phyloP scores from a whole-genome alignment of 2,113 vertebrate genomes.

The Ameiurus melas region DNA sequence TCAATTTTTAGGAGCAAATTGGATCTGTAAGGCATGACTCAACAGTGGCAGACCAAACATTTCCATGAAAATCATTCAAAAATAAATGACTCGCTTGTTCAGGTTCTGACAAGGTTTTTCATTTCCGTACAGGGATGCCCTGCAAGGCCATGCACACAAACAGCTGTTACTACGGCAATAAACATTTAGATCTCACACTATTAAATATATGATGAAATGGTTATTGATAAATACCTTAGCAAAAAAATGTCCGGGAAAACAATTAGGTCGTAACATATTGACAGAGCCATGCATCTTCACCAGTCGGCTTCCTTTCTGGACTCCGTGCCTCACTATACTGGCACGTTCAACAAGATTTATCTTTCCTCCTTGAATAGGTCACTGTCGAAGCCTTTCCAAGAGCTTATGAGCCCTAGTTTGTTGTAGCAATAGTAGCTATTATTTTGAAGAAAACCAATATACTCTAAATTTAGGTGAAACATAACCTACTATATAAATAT shows the following conservation, averaged over 20 bases:
- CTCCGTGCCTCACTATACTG: background rate
- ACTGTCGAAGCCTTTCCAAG: constrained; percentile 2
- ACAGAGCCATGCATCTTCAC: background rate
- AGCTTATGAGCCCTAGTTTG: background rate
- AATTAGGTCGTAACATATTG: background rate
- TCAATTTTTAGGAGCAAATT: constrained; percentile 3
- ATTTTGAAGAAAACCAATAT: background rate
- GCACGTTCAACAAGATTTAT: constrained; percentile 5
- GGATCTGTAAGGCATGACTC: constrained; percentile 27
- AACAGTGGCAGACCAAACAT: constrained; percentile 37
- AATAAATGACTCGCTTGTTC: constrained; percentile 36
- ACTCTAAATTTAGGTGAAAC: background rate
- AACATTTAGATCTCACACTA: constrained; percentile 34
- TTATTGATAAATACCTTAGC: background rate
- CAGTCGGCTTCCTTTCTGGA: background rate
- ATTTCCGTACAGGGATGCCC: constrained; percentile 25
- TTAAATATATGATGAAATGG: background rate
- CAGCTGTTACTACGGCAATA: constrained; percentile 44
- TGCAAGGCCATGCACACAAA: constrained; percentile 17
- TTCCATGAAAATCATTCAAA: constrained; percentile 49
- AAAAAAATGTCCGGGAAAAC: constrained; percentile 4
- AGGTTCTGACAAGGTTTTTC: constrained; percentile 22
- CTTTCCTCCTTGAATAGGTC: background rate
- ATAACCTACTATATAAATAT: constrained; percentile 27
- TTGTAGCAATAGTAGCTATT: constrained; percentile 11